Evolutionary conservation across 2,113 vertebrate species (phyloP).

Genomic region (Cyanoderma ruficeps): DNA sequence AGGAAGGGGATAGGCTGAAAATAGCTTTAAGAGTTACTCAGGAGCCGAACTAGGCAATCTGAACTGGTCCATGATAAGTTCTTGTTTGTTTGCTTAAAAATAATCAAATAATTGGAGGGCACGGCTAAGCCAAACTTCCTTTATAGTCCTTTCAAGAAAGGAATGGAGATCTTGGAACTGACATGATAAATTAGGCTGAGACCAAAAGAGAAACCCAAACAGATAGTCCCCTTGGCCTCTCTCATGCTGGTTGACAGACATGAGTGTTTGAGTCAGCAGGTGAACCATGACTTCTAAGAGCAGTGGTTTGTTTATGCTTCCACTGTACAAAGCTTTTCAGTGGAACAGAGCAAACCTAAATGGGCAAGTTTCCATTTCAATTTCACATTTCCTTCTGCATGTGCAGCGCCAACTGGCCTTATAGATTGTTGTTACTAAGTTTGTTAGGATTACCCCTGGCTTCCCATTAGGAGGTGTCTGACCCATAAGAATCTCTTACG

Average conservation of each 20-base stretch:
- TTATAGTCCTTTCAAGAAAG: conserved; percentile 1
- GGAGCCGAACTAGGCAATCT: neutral
- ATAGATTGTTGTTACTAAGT: neutral
- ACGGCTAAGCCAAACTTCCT: neutral
- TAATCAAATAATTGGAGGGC: neutral
- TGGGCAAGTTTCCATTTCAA: neutral
- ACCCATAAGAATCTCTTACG: neutral
- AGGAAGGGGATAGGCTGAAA: neutral
- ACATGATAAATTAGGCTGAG: conserved; percentile 42
- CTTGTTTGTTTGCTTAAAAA: conserved; percentile 36
- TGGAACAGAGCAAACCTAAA: conserved; percentile 16
- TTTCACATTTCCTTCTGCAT: neutral
- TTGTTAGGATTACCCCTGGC: neutral
- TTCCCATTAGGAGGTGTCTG: neutral
- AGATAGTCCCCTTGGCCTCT: conserved; percentile 32
- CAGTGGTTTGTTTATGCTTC: conserved; percentile 48
- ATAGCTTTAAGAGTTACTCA: neutral
- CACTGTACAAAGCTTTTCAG: neutral
- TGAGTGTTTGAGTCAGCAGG: conserved; percentile 36
- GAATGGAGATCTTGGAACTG: conserved; percentile 30
- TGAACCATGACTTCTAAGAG: conserved; percentile 53
- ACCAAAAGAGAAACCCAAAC: conserved; percentile 21
- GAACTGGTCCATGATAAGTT: neutral
- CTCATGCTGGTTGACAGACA: conserved; percentile 21
- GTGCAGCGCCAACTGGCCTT: neutral